Evolutionary conservation across 2,113 vertebrate species (phyloP).

Genomic region (Scortum barcoo): DNA sequence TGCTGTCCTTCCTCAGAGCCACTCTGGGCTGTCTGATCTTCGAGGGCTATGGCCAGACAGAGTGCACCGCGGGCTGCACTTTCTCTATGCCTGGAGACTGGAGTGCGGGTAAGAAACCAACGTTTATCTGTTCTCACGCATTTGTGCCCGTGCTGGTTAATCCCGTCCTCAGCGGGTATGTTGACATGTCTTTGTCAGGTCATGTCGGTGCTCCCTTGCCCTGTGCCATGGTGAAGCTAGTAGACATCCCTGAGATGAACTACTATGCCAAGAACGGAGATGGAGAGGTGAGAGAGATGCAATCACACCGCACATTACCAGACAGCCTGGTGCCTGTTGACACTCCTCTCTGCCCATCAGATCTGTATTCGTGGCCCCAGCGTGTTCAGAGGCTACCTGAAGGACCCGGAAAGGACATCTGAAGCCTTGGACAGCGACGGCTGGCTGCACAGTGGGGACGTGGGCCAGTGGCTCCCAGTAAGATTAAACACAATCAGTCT

Average conservation of each 20-base stretch:
- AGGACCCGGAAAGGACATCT: conserved; percentile 78
- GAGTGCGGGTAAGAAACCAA: conserved; percentile 77
- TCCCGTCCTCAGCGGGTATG: conserved; percentile 20
- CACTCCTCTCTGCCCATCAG: conserved; percentile 44
- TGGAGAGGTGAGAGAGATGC: conserved; percentile 81
- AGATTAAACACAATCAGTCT: conserved; percentile 26
- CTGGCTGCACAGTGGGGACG: conserved; percentile 87
- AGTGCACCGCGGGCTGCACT: conserved; percentile 87
- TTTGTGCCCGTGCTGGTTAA: background rate
- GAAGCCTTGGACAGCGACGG: conserved; percentile 84
- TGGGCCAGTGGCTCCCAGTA: conserved; percentile 87
- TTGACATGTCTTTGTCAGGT: conserved; percentile 68
- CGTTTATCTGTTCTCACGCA: too few relatives aligned
- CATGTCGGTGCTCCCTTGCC: conserved; percentile 86
- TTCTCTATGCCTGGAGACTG: conserved; percentile 88
- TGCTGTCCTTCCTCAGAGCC: conserved; percentile 86
- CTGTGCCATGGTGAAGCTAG: conserved; percentile 83
- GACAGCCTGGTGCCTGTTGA: background rate
- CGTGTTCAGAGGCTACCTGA: conserved; percentile 85
- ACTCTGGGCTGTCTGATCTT: conserved; percentile 86
- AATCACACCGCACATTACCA: background rate
- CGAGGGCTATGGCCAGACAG: conserved; percentile 87
- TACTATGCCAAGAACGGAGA: conserved; percentile 82
- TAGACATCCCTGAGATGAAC: conserved; percentile 87
- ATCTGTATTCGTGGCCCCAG: conserved; percentile 85